A percentile compares a stretch with the other conserved stretches of the same genome.
Conservation (phyloP, 2,888 invertebrate genomes). For the Phalera bucephala region DNA sequence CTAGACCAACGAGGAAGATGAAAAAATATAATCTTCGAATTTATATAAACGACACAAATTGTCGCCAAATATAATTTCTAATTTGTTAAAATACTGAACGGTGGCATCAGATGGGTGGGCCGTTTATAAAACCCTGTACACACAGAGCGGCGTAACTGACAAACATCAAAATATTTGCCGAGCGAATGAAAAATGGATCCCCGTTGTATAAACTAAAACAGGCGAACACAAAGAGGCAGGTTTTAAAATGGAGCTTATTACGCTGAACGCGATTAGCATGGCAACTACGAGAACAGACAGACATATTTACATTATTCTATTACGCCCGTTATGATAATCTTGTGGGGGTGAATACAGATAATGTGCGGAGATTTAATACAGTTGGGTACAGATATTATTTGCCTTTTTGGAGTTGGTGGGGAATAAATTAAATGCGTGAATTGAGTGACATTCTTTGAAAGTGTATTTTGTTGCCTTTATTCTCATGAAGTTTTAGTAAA, state of each 20-base stretch:
- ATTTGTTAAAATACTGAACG: too few relatives aligned
- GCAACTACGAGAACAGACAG: conserved; percentile 57
- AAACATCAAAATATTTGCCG: conserved; percentile 77
- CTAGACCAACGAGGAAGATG: too few relatives aligned
- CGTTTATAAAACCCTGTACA: conserved; percentile 44
- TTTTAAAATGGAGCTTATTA: conserved; percentile 68
- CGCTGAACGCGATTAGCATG: conserved; percentile 65
- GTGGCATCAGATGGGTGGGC: conserved; percentile 45
- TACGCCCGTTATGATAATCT: conserved; percentile 74
- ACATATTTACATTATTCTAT: conserved; percentile 75
- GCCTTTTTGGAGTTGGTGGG: conserved; percentile 39
- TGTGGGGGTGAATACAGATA: conserved; percentile 62
- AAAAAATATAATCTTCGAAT: too few relatives aligned
- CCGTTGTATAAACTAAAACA: conserved; percentile 58
- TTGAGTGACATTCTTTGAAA: too few relatives aligned
- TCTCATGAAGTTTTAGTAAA: too few relatives aligned
- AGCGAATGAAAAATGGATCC: conserved; percentile 68
- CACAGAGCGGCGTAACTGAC: conserved; percentile 49
- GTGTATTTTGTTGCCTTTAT: too few relatives aligned
- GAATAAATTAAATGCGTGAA: conserved; percentile 15
- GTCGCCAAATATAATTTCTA: too few relatives aligned
- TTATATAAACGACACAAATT: too few relatives aligned
- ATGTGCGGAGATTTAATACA: conserved; percentile 60
- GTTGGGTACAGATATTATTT: conserved; percentile 49
- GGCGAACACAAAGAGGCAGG: conserved; percentile 57